These are phyloP conservation scores for Phenganax subtilis DNA, from an alignment of 92 coral and sea anemone species.

Conservation along the genomic window DNA sequence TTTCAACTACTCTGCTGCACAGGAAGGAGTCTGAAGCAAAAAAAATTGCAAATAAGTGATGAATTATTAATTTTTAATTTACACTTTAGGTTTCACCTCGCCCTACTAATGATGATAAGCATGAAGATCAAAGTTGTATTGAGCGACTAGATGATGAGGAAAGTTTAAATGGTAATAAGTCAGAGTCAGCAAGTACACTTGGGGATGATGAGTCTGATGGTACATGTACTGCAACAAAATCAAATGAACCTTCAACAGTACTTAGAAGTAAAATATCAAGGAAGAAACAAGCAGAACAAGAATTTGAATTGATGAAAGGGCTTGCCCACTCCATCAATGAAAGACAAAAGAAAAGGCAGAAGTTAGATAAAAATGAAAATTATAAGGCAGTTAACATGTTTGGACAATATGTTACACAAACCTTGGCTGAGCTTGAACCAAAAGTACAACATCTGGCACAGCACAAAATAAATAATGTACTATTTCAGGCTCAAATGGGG, in stretches of 20 bases:
- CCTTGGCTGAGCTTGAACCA: not conserved
- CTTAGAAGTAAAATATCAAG: not conserved
- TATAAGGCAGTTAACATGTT: not conserved
- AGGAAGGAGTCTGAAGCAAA: constrained; percentile 26
- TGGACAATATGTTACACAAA: not conserved
- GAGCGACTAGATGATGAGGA: not conserved
- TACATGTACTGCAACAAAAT: not conserved
- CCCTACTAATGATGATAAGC: not conserved
- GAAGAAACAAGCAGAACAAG: too few relatives aligned
- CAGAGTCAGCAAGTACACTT: not conserved
- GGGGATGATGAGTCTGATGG: constrained; percentile 9
- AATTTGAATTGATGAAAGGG: not conserved
- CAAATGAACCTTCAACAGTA: not conserved
- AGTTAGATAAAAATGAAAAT: not conserved
- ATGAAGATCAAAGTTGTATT: not conserved
- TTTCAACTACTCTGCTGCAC: constrained; percentile 11
- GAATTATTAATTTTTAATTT: not conserved
- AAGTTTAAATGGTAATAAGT: not conserved
- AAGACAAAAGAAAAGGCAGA: not conserved
- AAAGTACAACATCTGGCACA: not conserved
- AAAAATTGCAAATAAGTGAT: not conserved
- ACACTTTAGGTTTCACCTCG: not conserved
- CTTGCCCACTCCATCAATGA: not conserved
- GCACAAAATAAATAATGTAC: not conserved
- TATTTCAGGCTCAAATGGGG: constrained; percentile 4